These are phyloP conservation scores for Gila orcuttii DNA, from an alignment of 2,113 vertebrate species.

Conservation along the genomic window DNA sequence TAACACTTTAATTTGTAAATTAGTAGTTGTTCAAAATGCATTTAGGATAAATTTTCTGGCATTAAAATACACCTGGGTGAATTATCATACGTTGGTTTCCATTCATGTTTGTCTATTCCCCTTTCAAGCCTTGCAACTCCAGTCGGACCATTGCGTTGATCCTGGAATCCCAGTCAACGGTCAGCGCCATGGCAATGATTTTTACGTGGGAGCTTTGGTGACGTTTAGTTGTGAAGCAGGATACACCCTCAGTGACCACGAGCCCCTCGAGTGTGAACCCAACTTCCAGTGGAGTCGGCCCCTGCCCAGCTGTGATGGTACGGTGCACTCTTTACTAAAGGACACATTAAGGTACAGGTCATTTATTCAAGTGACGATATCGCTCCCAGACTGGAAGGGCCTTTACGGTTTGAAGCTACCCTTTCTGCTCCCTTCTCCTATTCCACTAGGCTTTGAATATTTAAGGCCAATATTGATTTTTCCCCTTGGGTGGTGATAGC, in stretches of 20 bases:
- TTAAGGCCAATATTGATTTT: constrained; percentile 70
- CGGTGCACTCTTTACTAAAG: constrained; percentile 36
- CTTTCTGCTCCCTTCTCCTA: constrained; percentile 47
- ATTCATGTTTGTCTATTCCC: not conserved
- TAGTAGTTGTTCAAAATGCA: not conserved
- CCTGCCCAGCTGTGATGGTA: constrained; percentile 96
- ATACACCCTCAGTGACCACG: constrained; percentile 87
- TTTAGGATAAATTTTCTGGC: not conserved
- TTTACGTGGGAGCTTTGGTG: constrained; percentile 94
- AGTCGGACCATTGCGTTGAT: constrained; percentile 95
- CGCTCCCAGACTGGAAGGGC: constrained; percentile 38
- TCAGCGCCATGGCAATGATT: constrained; percentile 92
- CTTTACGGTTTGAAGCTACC: constrained; percentile 60
- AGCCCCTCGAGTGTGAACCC: constrained; percentile 92
- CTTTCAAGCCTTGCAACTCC: constrained; percentile 86
- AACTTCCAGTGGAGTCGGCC: constrained; percentile 98
- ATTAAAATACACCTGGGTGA: not conserved
- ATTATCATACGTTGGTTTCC: not conserved
- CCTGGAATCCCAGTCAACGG: constrained; percentile 96
- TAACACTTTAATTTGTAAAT: not conserved
- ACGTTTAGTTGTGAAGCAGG: constrained; percentile 93
- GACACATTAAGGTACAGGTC: constrained; percentile 47
- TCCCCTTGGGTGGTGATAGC: constrained; percentile 59
- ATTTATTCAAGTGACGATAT: constrained; percentile 34
- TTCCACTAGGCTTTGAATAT: constrained; percentile 59